A percentile compares a stretch with the other conserved stretches of the same genome.
Evolutionary conservation across 2,888 invertebrate species (phyloP).

Genomic region (Chelonus formosanus): DNA sequence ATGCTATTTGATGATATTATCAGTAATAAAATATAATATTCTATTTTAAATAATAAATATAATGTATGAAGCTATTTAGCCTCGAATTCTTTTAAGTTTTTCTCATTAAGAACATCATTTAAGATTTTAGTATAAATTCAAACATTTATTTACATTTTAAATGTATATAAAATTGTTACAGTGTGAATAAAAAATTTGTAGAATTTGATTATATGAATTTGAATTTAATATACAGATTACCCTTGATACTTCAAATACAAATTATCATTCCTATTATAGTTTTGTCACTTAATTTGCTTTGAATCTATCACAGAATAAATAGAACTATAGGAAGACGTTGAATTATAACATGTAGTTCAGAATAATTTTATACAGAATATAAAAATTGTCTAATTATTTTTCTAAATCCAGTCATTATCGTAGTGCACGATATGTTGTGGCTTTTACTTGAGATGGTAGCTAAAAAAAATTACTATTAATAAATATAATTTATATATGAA

Average conservation of each 20-base stretch:
- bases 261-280: no score
- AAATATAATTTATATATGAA: slow-evolving; percentile 20
- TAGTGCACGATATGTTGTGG: slow-evolving; percentile 49
- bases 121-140: neutral
- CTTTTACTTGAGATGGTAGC: slow-evolving; percentile 48
- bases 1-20: no score
- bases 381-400: slow-evolving; percentile 29
- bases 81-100: neutral
- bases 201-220: slow-evolving; percentile 34
- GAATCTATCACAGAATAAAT: no score
- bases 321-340: no score
- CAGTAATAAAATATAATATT: no score
- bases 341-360: no score
- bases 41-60: no score
- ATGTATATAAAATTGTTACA: slow-evolving; percentile 58
- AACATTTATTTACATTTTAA: slow-evolving; percentile 50
- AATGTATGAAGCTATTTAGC: neutral
- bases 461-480: slow-evolving; percentile 38
- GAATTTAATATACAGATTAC: neutral
- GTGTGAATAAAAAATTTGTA: slow-evolving; percentile 59
- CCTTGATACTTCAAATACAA: neutral
- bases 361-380: no score
- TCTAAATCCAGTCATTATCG: slow-evolving; percentile 48
- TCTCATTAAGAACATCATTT: neutral
- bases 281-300: no score